Conservation (phyloP, 2,797 vertebrate species). For the Gallinago solitaria region DNA sequence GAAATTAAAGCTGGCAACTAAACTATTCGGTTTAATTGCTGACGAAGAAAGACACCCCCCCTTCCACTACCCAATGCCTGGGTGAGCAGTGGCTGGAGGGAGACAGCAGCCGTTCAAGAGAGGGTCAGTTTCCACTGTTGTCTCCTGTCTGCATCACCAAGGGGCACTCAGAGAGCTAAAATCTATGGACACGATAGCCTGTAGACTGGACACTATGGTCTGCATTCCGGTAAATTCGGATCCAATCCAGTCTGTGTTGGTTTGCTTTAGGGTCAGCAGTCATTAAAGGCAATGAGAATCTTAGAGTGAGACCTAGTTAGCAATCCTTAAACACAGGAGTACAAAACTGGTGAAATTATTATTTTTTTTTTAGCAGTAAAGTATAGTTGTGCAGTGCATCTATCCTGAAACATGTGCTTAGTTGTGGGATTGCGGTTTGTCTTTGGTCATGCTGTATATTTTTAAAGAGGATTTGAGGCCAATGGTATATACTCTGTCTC, state of each 20-base stretch:
- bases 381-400: neutral
- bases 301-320: neutral
- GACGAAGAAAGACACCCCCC: neutral
- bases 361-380: neutral
- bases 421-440: conserved; percentile 47
- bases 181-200: neutral
- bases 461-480: conserved; percentile 46
- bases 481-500: neutral
- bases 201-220: neutral
- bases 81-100: neutral
- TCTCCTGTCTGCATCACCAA: neutral
- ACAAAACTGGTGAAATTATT: neutral
- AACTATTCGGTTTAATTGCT: neutral
- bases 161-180: neutral
- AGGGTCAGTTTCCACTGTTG: neutral
- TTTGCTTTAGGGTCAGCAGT: neutral
- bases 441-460: conserved; percentile 45
- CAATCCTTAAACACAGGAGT: neutral
- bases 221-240: neutral
- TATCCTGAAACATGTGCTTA: neutral
- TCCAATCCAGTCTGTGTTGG: neutral
- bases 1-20: neutral
- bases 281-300: neutral
- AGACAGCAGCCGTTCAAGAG: neutral
- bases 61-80: neutral